Conservation (phyloP, 2,888 invertebrate genomes). For the Phytoseiulus persimilis region DNA sequence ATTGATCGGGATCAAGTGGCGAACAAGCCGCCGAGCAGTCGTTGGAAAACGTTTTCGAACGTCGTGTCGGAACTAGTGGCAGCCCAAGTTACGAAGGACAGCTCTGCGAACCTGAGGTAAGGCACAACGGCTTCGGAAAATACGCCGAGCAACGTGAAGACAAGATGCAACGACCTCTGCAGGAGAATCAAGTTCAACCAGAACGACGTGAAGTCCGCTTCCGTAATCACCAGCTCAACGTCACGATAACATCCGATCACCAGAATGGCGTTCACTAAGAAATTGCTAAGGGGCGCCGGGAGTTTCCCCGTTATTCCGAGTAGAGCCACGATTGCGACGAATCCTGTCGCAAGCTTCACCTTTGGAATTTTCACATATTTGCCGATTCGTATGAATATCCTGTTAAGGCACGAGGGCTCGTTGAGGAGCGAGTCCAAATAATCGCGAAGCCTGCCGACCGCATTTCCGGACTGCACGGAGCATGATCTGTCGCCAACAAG, state of each 20-base stretch:
- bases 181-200: background rate
- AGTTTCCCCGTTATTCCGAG: background rate
- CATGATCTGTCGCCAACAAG: background rate
- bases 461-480: background rate
- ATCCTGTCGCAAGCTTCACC: background rate
- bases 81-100: background rate
- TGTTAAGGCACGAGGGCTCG: background rate
- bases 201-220: background rate
- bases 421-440: background rate
- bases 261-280: background rate
- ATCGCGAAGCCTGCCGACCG: background rate
- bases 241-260: background rate
- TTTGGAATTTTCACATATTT: background rate
- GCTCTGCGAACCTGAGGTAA: background rate
- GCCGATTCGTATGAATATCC: background rate
- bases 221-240: background rate
- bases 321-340: background rate
- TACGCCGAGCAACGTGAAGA: background rate
- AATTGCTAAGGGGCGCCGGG: background rate
- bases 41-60: background rate
- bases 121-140: background rate
- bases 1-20: background rate
- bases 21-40: background rate
- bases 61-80: background rate
- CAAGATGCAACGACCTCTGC: background rate